Base-by-base conservation (phyloP, 2,888 invertebrate genomes). In the Siphlonurus alternatus region DNA sequence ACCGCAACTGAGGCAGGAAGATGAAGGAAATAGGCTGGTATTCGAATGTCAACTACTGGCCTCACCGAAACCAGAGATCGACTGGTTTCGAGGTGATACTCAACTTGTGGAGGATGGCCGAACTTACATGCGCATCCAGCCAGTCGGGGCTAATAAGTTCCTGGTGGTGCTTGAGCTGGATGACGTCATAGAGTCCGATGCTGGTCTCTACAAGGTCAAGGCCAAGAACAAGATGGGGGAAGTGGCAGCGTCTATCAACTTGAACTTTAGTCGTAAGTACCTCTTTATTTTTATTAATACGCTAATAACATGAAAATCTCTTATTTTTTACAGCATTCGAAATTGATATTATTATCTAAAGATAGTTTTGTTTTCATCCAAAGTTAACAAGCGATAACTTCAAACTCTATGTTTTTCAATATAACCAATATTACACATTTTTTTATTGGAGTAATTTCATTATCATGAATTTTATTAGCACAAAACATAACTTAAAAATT, bases 191-290 rank as follows among this genome's bases (percentile, higher is more conserved):
- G 94, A 94, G 83, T 87, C 87, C 70, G 94, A 95, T 77, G 93
- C 93, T 73, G 95, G 95, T 76, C 87, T 93, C 71, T 98, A 97
- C 82, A 93, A 93, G 80, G 93, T 95, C 77, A 93, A 91, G 80
- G 94, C 94, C 71, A 94, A 93, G 80, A 96, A 94, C 78, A 91
- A 91, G 80, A 91, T 92, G 83, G 97, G 97, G 75, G 95, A 96
- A 83, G 93, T 95, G 76, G 89, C 93, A 73, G 93, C 94, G 71
- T 94, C 94, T 74, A 93, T 95, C 78, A 95, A 94, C 76, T 86
- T 97, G 77, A 96, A 96, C 83, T 94, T 96, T 77, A 93, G 93
- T 81, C 95, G 96, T 96, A 80, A 92, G 93, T 91, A 75, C 71
- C 51, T 56, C 62, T 59, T 61, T 64, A 56, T 23, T 7, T 19